Conservation (phyloP, 2,113 vertebrate genomes). For the Platichthys stellatus region DNA sequence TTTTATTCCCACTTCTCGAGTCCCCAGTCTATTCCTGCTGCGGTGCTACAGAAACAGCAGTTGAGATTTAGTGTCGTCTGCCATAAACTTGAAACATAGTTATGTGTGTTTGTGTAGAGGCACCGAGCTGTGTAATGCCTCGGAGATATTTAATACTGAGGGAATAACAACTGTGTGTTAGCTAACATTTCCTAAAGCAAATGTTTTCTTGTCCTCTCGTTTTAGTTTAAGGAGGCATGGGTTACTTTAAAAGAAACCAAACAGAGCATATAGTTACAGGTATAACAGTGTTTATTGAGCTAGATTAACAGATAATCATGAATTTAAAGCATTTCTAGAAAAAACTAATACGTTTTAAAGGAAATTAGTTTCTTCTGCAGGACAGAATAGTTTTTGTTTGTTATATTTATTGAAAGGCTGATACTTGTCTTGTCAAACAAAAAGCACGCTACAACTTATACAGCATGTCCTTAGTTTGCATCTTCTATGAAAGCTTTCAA, state of each 20-base stretch:
- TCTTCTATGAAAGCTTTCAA: neutral
- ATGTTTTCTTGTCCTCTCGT: neutral
- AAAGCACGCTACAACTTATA: too few relatives aligned
- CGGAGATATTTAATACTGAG: neutral
- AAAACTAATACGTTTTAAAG: too few relatives aligned
- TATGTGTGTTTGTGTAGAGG: conserved; percentile 17
- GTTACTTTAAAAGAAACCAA: neutral
- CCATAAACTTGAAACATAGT: conserved; percentile 25
- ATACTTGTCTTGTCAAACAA: neutral
- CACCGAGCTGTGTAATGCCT: conserved; percentile 19
- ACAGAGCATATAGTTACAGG: neutral
- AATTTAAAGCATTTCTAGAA: neutral
- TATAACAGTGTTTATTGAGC: neutral
- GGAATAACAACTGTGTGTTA: conserved; percentile 11
- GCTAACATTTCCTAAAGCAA: neutral
- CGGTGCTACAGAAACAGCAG: conserved; percentile 9
- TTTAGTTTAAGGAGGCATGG: neutral
- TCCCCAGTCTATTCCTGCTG: conserved; percentile 8
- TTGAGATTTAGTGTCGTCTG: conserved; percentile 28
- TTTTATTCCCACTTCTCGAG: conserved; percentile 6
- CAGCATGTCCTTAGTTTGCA: neutral
- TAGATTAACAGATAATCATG: neutral
- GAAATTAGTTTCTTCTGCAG: neutral
- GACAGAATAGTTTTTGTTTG: neutral
- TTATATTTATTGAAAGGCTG: neutral